These are phyloP conservation scores for Coptodon rendalli DNA, from an alignment of 2,113 vertebrate species.

Conservation along the genomic window DNA sequence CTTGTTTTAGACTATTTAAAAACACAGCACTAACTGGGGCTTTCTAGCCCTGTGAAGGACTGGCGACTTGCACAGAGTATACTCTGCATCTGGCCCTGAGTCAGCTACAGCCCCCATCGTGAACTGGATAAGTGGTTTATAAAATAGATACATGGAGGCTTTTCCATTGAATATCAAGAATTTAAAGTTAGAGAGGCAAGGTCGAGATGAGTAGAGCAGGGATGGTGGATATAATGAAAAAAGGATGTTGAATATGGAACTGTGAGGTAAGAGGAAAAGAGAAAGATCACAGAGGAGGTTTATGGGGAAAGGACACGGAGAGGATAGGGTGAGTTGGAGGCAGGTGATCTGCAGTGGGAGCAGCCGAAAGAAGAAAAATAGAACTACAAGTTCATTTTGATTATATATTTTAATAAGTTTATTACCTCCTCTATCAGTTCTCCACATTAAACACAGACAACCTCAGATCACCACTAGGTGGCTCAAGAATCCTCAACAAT, in stretches of 20 bases:
- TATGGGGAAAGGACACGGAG: not conserved
- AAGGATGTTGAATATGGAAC: not conserved
- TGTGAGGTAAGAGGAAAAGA: not conserved
- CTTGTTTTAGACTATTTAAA: not conserved
- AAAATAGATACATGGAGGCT: not conserved
- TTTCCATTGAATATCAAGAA: not conserved
- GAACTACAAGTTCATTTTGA: not conserved
- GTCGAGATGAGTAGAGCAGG: not conserved
- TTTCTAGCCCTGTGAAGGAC: not conserved
- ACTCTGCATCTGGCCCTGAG: not conserved
- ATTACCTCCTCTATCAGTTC: not conserved
- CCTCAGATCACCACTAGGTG: slow-evolving; percentile 20
- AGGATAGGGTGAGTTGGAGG: not conserved
- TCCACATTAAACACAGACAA: not conserved
- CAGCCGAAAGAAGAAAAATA: not conserved
- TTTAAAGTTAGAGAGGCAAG: not conserved
- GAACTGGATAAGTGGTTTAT: not conserved
- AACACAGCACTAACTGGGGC: not conserved
- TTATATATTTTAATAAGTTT: not conserved
- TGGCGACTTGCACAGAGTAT: not conserved
- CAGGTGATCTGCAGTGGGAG: not conserved
- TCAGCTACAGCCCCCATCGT: not conserved
- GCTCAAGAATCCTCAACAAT: not conserved
- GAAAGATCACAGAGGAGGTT: not conserved
- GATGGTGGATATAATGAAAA: not conserved